These are phyloP conservation scores for Pygoscelis antarcticus DNA, from an alignment of 2,113 vertebrate genomes.

Conservation along the genomic window DNA sequence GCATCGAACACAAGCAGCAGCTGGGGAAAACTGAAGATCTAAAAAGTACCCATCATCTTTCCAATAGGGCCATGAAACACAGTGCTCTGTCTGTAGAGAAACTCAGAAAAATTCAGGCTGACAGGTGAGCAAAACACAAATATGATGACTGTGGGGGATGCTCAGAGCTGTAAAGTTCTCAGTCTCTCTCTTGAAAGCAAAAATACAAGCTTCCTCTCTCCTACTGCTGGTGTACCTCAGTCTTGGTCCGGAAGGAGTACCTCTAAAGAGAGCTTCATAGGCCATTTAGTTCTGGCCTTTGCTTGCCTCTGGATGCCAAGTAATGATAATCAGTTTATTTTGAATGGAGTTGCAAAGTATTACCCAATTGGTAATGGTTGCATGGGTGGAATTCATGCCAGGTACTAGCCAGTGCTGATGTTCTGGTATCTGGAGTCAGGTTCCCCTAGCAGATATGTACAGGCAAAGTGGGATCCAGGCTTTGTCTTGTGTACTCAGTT, in stretches of 20 bases:
- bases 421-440: neutral
- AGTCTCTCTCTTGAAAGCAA: neutral
- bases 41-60: slow-evolving; percentile 23
- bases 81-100: slow-evolving; percentile 44
- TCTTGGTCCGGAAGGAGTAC: neutral
- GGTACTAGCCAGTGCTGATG: neutral
- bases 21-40: neutral
- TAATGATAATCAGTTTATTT: neutral
- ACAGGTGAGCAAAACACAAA: slow-evolving; percentile 70
- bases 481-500: neutral
- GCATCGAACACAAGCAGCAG: neutral
- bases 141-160: neutral
- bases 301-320: neutral
- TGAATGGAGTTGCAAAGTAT: neutral
- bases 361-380: neutral
- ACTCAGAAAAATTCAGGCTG: slow-evolving; percentile 78
- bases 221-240: neutral
- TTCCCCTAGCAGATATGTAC: neutral
- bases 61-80: slow-evolving; percentile 32
- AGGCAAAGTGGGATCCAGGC: neutral
- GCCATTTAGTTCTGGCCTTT: neutral
- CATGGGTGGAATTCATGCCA: neutral
- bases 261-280: neutral
- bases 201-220: neutral
- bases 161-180: neutral